Evolutionary conservation across 2,797 vertebrate species (phyloP).

Genomic region (Neopelma chrysocephalum): DNA sequence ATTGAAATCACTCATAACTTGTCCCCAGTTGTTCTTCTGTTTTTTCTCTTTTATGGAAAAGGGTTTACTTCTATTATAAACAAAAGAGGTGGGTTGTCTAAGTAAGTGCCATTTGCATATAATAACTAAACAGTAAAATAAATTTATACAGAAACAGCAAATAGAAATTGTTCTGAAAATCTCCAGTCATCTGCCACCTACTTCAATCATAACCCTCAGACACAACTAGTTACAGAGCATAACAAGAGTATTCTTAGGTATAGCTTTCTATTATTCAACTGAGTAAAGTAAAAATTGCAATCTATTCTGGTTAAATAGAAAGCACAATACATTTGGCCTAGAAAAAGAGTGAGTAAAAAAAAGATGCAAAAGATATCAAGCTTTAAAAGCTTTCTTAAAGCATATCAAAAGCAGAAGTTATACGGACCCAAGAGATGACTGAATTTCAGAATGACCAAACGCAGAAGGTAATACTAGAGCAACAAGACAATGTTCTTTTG

Average conservation of each 20-base stretch:
- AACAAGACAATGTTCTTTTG: background rate
- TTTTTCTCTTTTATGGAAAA: background rate
- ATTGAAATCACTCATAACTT: background rate
- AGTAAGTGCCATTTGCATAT: background rate
- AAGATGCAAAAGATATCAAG: background rate
- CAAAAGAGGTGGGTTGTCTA: background rate
- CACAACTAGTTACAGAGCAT: background rate
- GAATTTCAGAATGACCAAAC: background rate
- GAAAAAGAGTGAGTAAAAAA: background rate
- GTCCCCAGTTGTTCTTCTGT: background rate
- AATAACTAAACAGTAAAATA: background rate
- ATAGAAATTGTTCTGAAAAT: background rate
- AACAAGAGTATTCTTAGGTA: background rate
- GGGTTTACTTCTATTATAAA: background rate
- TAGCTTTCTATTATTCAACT: background rate
- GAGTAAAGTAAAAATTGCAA: background rate
- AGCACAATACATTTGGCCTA: background rate
- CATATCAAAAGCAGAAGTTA: background rate
- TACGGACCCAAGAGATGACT: background rate
- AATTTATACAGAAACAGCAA: slow-evolving; percentile 2
- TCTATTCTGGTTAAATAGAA: background rate
- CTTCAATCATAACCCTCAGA: background rate
- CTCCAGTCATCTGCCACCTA: background rate
- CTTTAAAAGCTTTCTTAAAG: background rate
- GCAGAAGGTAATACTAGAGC: background rate